phyloP scores from a whole-genome alignment of 2,797 vertebrate species.

The Amazonetta brasiliensis region DNA sequence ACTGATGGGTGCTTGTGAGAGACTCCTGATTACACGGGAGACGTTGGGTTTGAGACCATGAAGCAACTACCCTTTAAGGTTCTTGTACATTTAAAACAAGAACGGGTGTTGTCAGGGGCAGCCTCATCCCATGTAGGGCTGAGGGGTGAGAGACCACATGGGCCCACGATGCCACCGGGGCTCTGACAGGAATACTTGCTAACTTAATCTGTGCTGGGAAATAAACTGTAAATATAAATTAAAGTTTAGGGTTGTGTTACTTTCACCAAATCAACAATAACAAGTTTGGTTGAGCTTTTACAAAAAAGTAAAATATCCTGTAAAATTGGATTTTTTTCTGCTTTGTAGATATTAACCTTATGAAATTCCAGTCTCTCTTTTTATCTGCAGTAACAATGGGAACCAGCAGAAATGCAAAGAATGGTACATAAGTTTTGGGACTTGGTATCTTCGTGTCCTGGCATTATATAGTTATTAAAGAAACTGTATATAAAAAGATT shows the following conservation, averaged over 20 bases:
- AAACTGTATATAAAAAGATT: not conserved
- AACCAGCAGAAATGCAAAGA: not conserved
- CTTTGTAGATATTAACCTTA: not conserved
- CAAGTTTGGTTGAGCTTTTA: not conserved
- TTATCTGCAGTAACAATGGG: not conserved
- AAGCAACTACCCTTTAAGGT: not conserved
- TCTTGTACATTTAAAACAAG: not conserved
- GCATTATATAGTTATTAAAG: not conserved
- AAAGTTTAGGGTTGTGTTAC: not conserved
- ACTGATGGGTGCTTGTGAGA: not conserved
- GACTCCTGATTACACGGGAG: not conserved
- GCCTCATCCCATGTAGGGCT: fast-evolving
- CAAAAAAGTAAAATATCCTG: not conserved
- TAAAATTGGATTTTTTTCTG: not conserved
- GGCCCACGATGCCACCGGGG: too few species aligned
- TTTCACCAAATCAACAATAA: not conserved
- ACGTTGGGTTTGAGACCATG: not conserved
- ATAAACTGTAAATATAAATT: not conserved
- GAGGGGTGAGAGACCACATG: fast-evolving
- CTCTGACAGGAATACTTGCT: not conserved
- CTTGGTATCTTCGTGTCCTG: fast-evolving
- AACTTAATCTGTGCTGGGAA: not conserved
- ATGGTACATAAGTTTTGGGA: not conserved
- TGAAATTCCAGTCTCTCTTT: not conserved
- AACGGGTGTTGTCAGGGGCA: not conserved